Percentiles rank a stretch among this genome's conserved stretches.
These are phyloP conservation scores for Littorina saxatilis DNA, from an alignment of 1,140 invertebrate genomes.

Conservation along the genomic window DNA sequence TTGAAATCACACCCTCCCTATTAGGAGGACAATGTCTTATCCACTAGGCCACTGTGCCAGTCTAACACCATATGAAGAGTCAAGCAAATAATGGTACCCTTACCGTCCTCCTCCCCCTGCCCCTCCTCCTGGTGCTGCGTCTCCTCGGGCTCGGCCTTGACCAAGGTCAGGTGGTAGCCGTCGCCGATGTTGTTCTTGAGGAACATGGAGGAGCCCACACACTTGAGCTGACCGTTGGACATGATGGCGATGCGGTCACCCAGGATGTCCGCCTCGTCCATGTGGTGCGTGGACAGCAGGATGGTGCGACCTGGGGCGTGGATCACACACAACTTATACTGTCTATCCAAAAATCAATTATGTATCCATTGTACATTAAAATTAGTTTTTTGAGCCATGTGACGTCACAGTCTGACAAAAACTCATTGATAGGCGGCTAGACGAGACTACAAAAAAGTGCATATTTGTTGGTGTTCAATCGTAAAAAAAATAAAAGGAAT, in stretches of 20 bases:
- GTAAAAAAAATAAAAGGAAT: too few species aligned
- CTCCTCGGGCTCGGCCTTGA: constrained; percentile 62
- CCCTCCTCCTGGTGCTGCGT: constrained; percentile 27
- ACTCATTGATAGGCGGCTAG: neutral
- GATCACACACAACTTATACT: too few species aligned
- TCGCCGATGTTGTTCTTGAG: constrained; percentile 81
- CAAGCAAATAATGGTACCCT: neutral
- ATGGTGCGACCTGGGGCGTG: constrained; percentile 80
- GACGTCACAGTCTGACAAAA: neutral
- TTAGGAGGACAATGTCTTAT: too few species aligned
- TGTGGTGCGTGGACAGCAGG: constrained; percentile 83
- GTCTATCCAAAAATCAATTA: too few species aligned
- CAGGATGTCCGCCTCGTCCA: constrained; percentile 82
- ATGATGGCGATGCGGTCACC: constrained; percentile 85
- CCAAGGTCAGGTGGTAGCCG: constrained; percentile 81
- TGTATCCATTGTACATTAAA: too few species aligned
- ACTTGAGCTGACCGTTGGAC: constrained; percentile 80
- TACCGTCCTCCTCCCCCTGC: constrained; percentile 3
- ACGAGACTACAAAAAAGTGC: too few species aligned
- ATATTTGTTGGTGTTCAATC: too few species aligned
- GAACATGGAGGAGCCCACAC: constrained; percentile 81
- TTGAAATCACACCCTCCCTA: too few species aligned
- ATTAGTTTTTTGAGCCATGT: too few species aligned
- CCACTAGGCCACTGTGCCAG: too few species aligned
- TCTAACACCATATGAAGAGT: too few species aligned